A percentile compares a stretch with the other conserved stretches of the same genome.
Evolutionary conservation across 2,113 vertebrate genomes (phyloP).

Genomic region (Cinclus cinclus): DNA sequence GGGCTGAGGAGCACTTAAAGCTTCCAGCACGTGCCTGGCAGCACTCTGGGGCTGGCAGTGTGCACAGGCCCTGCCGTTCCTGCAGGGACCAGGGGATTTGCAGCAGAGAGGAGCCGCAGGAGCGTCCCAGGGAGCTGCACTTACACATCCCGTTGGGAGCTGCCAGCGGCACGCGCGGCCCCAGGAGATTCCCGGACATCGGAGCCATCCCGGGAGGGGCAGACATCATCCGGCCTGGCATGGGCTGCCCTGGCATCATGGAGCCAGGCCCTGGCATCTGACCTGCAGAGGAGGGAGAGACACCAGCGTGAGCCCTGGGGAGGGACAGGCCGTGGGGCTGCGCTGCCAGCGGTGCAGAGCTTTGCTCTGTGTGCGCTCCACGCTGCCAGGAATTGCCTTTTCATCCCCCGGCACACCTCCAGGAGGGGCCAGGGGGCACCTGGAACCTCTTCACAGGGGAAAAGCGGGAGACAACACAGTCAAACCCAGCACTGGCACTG

Average conservation of each 20-base stretch:
- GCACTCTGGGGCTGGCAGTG: not conserved
- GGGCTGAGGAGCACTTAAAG: conserved; percentile 1
- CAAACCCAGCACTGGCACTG: accelerated
- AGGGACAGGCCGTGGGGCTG: accelerated
- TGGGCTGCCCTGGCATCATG: conserved; percentile 76
- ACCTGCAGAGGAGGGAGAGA: conserved; percentile 68
- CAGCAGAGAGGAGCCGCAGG: not conserved
- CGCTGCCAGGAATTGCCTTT: accelerated
- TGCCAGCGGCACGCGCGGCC: conserved; percentile 85
- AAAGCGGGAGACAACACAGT: not conserved
- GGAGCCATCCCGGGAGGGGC: conserved; percentile 68
- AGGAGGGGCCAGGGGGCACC: accelerated
- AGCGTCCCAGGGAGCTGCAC: conserved; percentile 31
- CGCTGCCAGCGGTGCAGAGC: not conserved
- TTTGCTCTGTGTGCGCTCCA: accelerated
- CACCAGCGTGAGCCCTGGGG: accelerated
- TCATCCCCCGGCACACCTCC: accelerated
- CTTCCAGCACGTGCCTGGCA: not conserved
- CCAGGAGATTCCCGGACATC: conserved; percentile 76
- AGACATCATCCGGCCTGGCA: conserved; percentile 85
- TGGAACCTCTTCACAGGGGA: not conserved
- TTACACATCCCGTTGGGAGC: conserved; percentile 95
- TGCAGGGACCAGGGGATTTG: accelerated
- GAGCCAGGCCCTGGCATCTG: conserved; percentile 81
- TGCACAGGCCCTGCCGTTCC: not conserved